phyloP scores from a whole-genome alignment of 2,797 vertebrate genomes.

The Aratinga solstitialis region DNA sequence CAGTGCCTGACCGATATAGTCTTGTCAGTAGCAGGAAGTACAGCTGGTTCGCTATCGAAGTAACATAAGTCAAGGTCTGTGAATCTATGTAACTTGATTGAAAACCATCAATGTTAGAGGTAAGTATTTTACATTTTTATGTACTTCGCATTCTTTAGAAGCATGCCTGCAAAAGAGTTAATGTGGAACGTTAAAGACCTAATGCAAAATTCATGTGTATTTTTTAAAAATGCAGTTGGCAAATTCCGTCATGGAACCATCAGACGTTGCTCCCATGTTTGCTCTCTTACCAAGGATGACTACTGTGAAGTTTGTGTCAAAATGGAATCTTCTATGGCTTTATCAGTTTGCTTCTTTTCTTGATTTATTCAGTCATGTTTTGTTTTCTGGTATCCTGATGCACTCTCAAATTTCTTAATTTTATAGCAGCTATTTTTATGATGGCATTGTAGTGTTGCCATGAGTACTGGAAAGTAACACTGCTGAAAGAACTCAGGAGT shows the following conservation, averaged over 20 bases:
- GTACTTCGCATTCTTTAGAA: background rate
- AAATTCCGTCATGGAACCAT: background rate
- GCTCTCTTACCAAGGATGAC: background rate
- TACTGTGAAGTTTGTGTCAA: background rate
- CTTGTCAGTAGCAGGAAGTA: background rate
- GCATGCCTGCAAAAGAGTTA: background rate
- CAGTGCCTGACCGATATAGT: fast-evolving
- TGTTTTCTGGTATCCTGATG: background rate
- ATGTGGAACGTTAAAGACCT: background rate
- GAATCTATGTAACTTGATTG: background rate
- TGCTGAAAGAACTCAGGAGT: background rate
- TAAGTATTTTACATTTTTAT: background rate
- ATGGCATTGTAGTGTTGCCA: background rate
- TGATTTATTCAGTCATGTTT: background rate
- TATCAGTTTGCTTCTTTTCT: background rate
- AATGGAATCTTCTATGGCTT: background rate
- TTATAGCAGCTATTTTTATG: background rate
- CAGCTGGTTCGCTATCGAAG: background rate
- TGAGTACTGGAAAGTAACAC: background rate
- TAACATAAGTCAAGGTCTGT: background rate
- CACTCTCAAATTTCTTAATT: background rate
- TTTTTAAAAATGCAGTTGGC: background rate
- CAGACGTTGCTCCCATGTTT: background rate
- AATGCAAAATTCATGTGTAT: background rate
- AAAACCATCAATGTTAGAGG: background rate